phyloP scores from a whole-genome alignment of 53 echinoderm and acorn worm genomes.

The Paracentrotus lividus region DNA sequence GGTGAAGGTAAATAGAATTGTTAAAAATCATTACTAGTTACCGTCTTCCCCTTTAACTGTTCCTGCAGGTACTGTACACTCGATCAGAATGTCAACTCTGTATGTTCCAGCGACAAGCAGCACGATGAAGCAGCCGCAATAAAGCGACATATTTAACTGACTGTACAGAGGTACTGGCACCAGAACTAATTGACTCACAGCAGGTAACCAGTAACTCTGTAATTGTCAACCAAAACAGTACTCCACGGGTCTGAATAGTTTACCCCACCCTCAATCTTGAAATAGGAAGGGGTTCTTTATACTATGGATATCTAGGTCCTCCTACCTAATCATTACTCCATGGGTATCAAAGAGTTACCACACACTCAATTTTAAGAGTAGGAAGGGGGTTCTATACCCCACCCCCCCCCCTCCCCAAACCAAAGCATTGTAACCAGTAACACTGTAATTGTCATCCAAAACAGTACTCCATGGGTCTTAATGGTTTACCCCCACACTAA shows the following conservation, averaged over 20 bases:
- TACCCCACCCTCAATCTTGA: neutral
- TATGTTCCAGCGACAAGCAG: neutral
- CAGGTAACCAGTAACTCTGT: neutral
- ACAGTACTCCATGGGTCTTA: too few relatives aligned
- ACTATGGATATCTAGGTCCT: too few relatives aligned
- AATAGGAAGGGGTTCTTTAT: neutral
- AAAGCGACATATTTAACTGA: neutral
- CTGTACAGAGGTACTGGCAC: slow-evolving; percentile 19
- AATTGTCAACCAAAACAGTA: slow-evolving; percentile 28
- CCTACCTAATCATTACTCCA: too few relatives aligned
- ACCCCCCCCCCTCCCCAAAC: too few relatives aligned
- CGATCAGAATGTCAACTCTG: neutral
- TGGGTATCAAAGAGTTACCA: neutral
- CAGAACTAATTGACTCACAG: slow-evolving; percentile 12
- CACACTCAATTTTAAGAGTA: neutral
- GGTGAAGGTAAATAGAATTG: too few relatives aligned
- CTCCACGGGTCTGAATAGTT: neutral
- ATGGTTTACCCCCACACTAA: neutral
- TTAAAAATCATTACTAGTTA: too few relatives aligned
- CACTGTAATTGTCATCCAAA: too few relatives aligned
- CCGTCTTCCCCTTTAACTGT: neutral
- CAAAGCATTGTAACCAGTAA: too few relatives aligned
- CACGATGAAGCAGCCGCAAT: neutral
- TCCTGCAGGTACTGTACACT: neutral
- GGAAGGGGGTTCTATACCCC: neutral